These are phyloP conservation scores for Danaus melanippus DNA, from an alignment of 1,140 invertebrate species.

Conservation along the genomic window DNA sequence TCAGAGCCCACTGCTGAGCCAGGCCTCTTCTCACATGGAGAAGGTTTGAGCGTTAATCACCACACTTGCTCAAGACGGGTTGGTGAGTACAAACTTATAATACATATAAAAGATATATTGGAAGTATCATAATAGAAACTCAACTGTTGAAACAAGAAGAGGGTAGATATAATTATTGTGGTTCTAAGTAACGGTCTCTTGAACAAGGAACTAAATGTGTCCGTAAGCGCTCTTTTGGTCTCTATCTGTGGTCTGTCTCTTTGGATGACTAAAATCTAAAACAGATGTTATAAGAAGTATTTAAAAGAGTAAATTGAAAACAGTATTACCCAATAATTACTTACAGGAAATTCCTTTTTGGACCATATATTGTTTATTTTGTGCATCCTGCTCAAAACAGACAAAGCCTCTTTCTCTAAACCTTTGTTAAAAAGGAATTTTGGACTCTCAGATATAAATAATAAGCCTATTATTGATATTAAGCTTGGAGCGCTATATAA, in stretches of 20 bases:
- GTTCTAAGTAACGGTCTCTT: constrained; percentile 42
- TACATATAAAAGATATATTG: too few species aligned
- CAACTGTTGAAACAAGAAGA: constrained; percentile 51
- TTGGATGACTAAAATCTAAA: too few species aligned
- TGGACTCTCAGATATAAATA: constrained; percentile 46
- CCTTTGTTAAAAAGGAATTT: constrained; percentile 41
- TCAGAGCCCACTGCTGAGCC: too few species aligned
- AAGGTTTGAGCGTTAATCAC: too few species aligned
- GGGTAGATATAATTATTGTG: constrained; percentile 37
- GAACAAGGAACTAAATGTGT: constrained; percentile 29
- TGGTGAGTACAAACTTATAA: too few species aligned
- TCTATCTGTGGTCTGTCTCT: too few species aligned
- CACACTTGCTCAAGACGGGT: too few species aligned
- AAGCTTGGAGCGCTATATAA: constrained; percentile 39
- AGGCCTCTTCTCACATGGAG: too few species aligned
- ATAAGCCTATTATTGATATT: constrained; percentile 25
- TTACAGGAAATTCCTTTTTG: constrained; percentile 29
- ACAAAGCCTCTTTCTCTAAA: constrained; percentile 28
- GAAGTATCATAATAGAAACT: constrained; percentile 10
- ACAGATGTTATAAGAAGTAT: too few species aligned
- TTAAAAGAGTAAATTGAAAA: too few species aligned
- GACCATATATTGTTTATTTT: constrained; percentile 26
- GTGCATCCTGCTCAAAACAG: constrained; percentile 37
- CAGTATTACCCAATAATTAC: not conserved
- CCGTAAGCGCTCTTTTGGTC: too few species aligned